Evolutionary conservation across 1,140 invertebrate species (phyloP), one percentile per base, ranked within the genome.

Genomic region (Polyergus mexicanus): DNA sequence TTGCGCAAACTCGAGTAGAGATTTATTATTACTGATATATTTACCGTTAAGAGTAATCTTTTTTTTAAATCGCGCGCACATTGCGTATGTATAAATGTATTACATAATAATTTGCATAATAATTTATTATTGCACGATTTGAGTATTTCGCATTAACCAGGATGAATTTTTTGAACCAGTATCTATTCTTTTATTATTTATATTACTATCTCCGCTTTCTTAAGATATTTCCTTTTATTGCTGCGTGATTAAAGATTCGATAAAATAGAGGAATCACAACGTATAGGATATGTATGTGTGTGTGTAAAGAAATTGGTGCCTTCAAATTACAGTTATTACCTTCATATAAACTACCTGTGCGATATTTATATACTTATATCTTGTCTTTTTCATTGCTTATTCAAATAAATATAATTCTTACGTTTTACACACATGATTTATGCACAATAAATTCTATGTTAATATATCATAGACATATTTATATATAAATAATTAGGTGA

Each of bases 1-100:
- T 83, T 32, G 38, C 78, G 78, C 54, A 83, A 83, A 83, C 78
- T 83, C 68, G 68, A 83, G 66, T 25, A 44, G 38, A 44, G 78
- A 56, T 80, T 3, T 19, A 58, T 38, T 44, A 81, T 81, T 72
- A 81, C 35, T 81, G 13, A 51, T 47, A 83, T 60, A 83, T 7
- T 44, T 58, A 71, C 56, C 22, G 22, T 47, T 68, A 58, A 81
- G 58, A 41, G 25, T 62, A 35, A 83, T 60, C 8, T 78, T 54
- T 41, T 16, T 13, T 68, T 80, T 41, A 80, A 68, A 69, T 32
- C 69, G 44, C 32, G 54, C 32, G 1, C 32, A 3, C 32, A 32
- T 3, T 32, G 32, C 32, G 32, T 32, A 32, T 32, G 32, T 68
- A 54, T 69, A 51, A 19, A 10, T 68, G 63, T 32, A 28, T 66